Evolutionary conservation across 2,113 vertebrate species (phyloP).

Genomic region (Gallinago undulata): DNA sequence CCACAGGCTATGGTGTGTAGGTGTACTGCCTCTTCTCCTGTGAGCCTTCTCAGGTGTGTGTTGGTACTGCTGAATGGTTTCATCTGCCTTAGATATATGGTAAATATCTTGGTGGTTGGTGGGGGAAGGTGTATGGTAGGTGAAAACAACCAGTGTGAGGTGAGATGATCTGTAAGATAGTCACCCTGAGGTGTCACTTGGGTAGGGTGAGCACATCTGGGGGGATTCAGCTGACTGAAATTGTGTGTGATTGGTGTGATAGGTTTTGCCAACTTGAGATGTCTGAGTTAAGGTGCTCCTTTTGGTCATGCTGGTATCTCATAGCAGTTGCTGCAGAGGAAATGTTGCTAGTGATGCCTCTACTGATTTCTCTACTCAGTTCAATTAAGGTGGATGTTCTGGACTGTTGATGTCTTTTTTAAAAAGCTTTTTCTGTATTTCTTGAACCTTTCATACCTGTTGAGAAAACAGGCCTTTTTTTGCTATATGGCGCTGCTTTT

Average conservation of each 20-base stretch:
- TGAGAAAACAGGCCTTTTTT: not conserved
- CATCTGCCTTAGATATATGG: no score
- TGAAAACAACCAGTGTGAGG: not conserved
- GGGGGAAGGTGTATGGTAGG: not conserved
- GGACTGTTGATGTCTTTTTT: not conserved
- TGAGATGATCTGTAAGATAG: no score
- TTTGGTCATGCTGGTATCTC: not conserved
- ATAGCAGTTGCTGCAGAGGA: not conserved
- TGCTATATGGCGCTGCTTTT: not conserved
- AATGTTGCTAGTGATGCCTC: no score
- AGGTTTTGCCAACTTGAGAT: not conserved
- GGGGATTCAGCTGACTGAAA: not conserved
- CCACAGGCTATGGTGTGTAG: not conserved
- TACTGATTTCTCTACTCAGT: no score
- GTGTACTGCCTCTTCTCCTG: not conserved
- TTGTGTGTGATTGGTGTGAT: not conserved
- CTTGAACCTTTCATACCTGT: not conserved
- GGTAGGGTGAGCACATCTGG: no score
- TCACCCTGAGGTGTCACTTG: not conserved
- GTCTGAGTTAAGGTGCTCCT: not conserved
- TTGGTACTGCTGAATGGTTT: rapidly evolving
- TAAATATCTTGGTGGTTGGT: rapidly evolving
- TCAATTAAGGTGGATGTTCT: not conserved
- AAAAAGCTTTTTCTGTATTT: not conserved
- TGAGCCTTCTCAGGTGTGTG: not conserved